A percentile compares a stretch with the other conserved stretches of the same genome.
These are phyloP conservation scores for Kradibia gibbosae DNA, from an alignment of 1,140 invertebrate species.

Conservation along the genomic window DNA sequence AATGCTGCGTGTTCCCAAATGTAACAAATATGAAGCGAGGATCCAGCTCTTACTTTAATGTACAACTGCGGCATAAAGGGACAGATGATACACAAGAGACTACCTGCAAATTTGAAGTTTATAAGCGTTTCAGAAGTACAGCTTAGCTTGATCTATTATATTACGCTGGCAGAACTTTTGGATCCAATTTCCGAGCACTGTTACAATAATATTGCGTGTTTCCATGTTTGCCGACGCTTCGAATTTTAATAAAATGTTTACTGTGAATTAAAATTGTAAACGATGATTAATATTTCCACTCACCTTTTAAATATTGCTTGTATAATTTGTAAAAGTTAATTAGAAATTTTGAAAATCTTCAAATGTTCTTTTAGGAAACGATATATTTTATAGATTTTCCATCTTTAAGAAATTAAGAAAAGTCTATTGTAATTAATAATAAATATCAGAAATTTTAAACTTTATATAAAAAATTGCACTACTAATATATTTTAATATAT, in stretches of 20 bases:
- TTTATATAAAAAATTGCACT: too few species aligned
- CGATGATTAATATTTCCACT: neutral
- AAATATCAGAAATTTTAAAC: too few species aligned
- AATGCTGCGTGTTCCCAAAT: neutral
- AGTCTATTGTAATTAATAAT: too few species aligned
- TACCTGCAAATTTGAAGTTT: conserved; percentile 40
- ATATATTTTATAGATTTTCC: too few species aligned
- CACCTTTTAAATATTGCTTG: neutral
- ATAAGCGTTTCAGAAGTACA: conserved; percentile 25
- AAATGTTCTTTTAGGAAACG: neutral
- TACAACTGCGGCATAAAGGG: neutral
- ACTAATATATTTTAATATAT: too few species aligned
- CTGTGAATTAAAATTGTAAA: neutral
- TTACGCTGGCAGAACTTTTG: conserved; percentile 15
- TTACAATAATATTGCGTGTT: neutral
- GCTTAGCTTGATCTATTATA: conserved; percentile 40
- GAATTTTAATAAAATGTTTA: conserved; percentile 8
- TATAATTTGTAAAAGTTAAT: neutral
- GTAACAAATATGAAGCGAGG: conserved; percentile 17
- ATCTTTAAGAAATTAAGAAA: too few species aligned
- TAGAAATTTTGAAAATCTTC: neutral
- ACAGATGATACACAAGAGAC: conserved; percentile 34
- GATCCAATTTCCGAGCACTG: neutral
- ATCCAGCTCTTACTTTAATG: neutral
- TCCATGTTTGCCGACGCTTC: neutral